phyloP scores from a whole-genome alignment of 2,888 invertebrate species.

The Oxycera nigricornis region DNA sequence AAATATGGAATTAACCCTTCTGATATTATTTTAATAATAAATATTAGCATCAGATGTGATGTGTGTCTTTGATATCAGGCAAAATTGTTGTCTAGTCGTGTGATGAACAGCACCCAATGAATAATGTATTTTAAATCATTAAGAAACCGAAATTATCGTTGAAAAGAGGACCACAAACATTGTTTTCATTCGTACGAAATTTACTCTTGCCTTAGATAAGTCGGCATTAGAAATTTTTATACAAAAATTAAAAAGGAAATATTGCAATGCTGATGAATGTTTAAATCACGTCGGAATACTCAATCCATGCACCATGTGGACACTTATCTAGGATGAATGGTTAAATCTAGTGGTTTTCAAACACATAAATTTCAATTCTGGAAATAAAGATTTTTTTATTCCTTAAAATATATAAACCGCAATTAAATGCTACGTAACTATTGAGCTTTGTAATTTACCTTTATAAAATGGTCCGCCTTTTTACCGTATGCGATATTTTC shows the following conservation, averaged over 20 bases:
- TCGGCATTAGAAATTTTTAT: not conserved
- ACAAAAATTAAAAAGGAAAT: not conserved
- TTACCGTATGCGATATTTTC: too few species aligned
- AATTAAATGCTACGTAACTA: too few species aligned
- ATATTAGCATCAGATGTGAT: not conserved
- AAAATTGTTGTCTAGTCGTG: too few species aligned
- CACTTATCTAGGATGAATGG: too few species aligned
- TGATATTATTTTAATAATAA: not conserved
- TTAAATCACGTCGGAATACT: not conserved
- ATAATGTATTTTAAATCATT: conserved; percentile 11
- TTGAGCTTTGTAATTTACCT: too few species aligned
- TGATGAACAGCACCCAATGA: conserved; percentile 10
- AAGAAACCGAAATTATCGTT: not conserved
- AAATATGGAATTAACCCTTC: not conserved
- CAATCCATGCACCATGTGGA: too few species aligned
- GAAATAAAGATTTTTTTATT: too few species aligned
- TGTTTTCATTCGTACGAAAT: not conserved
- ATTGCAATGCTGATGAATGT: not conserved
- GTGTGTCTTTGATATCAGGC: too few species aligned
- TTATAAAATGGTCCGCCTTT: too few species aligned
- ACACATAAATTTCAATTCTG: too few species aligned
- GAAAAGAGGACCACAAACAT: not conserved
- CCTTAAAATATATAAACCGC: too few species aligned
- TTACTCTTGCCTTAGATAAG: not conserved
- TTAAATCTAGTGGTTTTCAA: too few species aligned